Conservation (phyloP, 2,888 invertebrate species). For the Drosophila atroscutellata region DNA sequence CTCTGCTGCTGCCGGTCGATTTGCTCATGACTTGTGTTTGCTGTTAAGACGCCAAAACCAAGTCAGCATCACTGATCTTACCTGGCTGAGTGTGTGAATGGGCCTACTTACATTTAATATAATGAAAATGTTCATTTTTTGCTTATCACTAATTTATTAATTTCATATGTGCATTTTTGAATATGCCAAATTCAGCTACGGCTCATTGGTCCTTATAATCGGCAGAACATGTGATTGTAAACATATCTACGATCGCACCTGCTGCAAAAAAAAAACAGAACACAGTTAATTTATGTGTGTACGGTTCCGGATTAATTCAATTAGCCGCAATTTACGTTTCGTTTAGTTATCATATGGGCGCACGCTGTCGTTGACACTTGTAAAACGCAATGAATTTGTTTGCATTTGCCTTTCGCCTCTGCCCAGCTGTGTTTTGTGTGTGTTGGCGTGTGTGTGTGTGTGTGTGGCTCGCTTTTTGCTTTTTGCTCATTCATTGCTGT, state of each 20-base stretch:
- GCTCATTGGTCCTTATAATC: neutral
- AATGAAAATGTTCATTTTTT: neutral
- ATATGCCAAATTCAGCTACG: neutral
- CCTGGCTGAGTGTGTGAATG: neutral
- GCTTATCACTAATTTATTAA: neutral
- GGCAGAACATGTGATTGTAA: conserved; percentile 61
- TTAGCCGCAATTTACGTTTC: conserved; percentile 76
- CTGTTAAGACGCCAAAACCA: conserved; percentile 54
- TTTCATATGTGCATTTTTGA: neutral
- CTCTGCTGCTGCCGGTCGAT: conserved; percentile 8
- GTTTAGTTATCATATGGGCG: conserved; percentile 72
- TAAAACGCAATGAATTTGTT: conserved; percentile 78
- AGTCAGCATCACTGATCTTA: conserved; percentile 23
- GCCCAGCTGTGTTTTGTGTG: conserved; percentile 1
- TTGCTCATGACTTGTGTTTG: conserved; percentile 64
- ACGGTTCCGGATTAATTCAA: conserved; percentile 63
- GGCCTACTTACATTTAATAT: neutral
- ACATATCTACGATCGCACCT: conserved; percentile 40
- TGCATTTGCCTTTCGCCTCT: conserved; percentile 35
- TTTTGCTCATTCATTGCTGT: conserved; percentile 50
- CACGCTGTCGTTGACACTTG: conserved; percentile 72
- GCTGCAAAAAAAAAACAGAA: conserved; percentile 2
- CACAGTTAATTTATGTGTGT: conserved; percentile 4
- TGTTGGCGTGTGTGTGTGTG: conserved; percentile 7
- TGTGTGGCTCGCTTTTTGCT: conserved; percentile 34